Evolutionary conservation across 1,140 invertebrate genomes (phyloP).

Genomic region (Leptinotarsa defecta): DNA sequence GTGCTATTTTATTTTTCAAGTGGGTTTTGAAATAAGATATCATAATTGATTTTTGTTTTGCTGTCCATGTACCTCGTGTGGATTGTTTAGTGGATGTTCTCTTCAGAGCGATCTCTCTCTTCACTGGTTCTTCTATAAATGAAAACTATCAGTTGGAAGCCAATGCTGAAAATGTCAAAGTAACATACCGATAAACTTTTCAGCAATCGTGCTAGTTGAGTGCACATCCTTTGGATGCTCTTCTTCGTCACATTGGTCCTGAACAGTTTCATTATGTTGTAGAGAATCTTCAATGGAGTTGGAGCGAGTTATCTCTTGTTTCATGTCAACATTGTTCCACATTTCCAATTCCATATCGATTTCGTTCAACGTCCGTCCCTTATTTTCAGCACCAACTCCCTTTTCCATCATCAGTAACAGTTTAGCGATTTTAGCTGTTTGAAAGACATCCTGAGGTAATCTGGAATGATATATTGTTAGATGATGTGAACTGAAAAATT

Average conservation of each 20-base stretch:
- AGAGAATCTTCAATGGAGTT: too few species aligned
- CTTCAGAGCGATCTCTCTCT: not conserved
- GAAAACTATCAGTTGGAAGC: not conserved
- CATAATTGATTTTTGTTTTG: slow-evolving; percentile 22
- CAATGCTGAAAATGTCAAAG: not conserved
- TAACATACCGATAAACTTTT: too few species aligned
- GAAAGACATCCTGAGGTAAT: slow-evolving; percentile 33
- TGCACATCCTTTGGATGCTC: not conserved
- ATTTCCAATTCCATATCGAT: slow-evolving; percentile 31
- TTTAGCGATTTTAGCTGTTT: slow-evolving; percentile 39
- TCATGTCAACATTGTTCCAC: not conserved
- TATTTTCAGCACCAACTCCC: slow-evolving; percentile 24
- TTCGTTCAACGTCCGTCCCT: slow-evolving; percentile 32
- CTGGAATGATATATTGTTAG: not conserved
- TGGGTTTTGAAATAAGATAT: slow-evolving; percentile 13
- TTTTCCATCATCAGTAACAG: slow-evolving; percentile 37
- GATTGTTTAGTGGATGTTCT: not conserved
- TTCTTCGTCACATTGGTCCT: too few species aligned
- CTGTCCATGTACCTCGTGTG: not conserved
- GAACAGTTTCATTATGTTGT: too few species aligned
- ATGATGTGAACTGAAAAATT: not conserved
- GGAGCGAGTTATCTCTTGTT: not conserved
- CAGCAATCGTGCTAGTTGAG: too few species aligned
- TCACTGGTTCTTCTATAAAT: not conserved
- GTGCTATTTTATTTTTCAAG: slow-evolving; percentile 11